phyloP scores from a whole-genome alignment of 2,888 invertebrate genomes.

The Hecatera dysodea region DNA sequence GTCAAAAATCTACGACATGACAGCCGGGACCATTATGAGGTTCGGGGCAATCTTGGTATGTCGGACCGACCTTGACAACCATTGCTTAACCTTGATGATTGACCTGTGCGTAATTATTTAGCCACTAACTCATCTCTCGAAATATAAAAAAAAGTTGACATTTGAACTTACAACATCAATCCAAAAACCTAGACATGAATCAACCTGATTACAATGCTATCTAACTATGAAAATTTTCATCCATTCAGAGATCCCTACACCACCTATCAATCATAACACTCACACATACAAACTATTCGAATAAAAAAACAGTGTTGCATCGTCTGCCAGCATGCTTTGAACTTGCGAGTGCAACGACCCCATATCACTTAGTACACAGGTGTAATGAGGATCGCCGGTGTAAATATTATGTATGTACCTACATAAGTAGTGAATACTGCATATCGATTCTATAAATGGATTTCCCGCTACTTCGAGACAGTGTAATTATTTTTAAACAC shows the following conservation, averaged over 20 bases:
- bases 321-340: constrained; percentile 39
- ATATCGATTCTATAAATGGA: constrained; percentile 55
- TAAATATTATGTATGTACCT: constrained; percentile 33
- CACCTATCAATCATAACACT: constrained; percentile 32
- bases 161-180: constrained; percentile 20
- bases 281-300: constrained; percentile 29
- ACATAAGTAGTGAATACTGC: constrained; percentile 14
- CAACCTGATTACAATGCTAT: constrained; percentile 13
- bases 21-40: no score
- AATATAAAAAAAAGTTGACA: background rate
- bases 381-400: constrained; percentile 50
- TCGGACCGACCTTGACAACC: no score
- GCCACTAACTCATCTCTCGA: no score
- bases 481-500: constrained; percentile 50
- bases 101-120: no score
- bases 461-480: constrained; percentile 45
- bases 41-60: no score
- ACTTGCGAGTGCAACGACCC: constrained; percentile 46
- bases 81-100: no score
- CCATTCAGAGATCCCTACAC: constrained; percentile 15
- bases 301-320: constrained; percentile 30
- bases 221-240: constrained; percentile 10
- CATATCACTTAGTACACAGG: constrained; percentile 59
- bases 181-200: constrained; percentile 7
- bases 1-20: no score